A percentile compares a stretch with the other conserved stretches of the same genome.
phyloP scores from a whole-genome alignment of 2,888 invertebrate species.

The Metalampra italica region DNA sequence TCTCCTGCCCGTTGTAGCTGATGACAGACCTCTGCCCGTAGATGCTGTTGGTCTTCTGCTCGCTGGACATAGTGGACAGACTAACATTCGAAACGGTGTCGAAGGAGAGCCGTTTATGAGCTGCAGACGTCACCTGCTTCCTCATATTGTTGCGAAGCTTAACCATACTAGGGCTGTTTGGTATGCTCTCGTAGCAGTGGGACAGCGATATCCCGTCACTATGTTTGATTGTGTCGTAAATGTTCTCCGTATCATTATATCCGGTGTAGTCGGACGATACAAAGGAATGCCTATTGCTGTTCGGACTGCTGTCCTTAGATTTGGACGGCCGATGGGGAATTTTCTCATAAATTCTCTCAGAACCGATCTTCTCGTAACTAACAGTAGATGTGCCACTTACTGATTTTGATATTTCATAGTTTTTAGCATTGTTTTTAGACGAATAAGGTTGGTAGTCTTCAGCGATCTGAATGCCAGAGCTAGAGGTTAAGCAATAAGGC shows the following conservation, averaged over 20 bases:
- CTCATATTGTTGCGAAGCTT: slow-evolving; percentile 59
- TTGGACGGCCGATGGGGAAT: slow-evolving; percentile 54
- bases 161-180: slow-evolving; percentile 71
- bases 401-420: slow-evolving; percentile 63
- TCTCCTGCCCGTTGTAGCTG: slow-evolving; percentile 71
- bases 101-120: slow-evolving; percentile 64
- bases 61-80: slow-evolving; percentile 77
- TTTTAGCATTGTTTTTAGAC: slow-evolving; percentile 42
- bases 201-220: slow-evolving; percentile 69
- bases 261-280: slow-evolving; percentile 57
- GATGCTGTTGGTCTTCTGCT: slow-evolving; percentile 80
- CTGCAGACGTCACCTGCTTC: slow-evolving; percentile 52
- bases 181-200: slow-evolving; percentile 80
- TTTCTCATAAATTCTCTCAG: slow-evolving; percentile 70
- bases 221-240: slow-evolving; percentile 81
- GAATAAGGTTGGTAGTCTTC: slow-evolving; percentile 68
- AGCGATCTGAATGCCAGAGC: slow-evolving; percentile 71
- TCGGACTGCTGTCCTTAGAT: slow-evolving; percentile 61
- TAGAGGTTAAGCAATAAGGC: slow-evolving; percentile 63
- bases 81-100: slow-evolving; percentile 71
- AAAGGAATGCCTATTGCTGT: slow-evolving; percentile 58
- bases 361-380: slow-evolving; percentile 69
- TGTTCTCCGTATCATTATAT: slow-evolving; percentile 77
- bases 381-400: slow-evolving; percentile 68
- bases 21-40: slow-evolving; percentile 76